Base-by-base conservation (phyloP, 2,888 invertebrate species). In the Mayetiola destructor region DNA sequence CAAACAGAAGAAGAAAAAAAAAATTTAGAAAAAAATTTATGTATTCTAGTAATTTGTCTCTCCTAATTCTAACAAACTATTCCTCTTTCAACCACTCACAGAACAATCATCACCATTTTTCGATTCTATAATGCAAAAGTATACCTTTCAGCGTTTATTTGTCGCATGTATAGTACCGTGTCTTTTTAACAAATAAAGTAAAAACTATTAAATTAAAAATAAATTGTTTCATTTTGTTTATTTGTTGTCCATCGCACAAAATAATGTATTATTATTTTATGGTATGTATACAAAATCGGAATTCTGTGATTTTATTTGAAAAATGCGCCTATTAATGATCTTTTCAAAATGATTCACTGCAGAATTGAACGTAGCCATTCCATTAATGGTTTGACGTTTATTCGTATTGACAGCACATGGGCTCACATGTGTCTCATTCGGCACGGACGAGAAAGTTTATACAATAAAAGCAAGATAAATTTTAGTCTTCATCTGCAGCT, bases 121-220 rank as follows among this genome's bases (percentile, higher is more conserved):
- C 48, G 48, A 48, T 48, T 27, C 27, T n/a, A n/a, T n/a, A n/a
- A 48, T 27, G 27, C 27, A 48, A 48, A 48, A 16, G 20, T 40
- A 21, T 40, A 21, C 27, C 48, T 48, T n/a, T n/a, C n/a, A n/a
- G n/a, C 48, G 27, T 48, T 48, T 27, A 48, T 48, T 48, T 48
- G 48, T 48, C 48, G 48, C 48, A 48, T 48, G 40, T 40, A 40
- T 40, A 40, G 40, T 23, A 40, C 40, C 21, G 40, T 40, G 23
- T 40, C 40, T 40, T 40, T 48, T 27, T 48, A 48, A 48, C 27
- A 48, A 48, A 48, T 27, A 48, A 48, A 40, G 40, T 40, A 40
- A 48, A 48, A 48, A 48, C 48, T 48, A 48, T 40, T 40, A 40
- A 40, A 40, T 40, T 23, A 40, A 39, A 40, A n/a, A 6, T 9